These are phyloP conservation scores for Dissostichus mawsoni DNA, from an alignment of 2,113 vertebrate genomes.

Conservation along the genomic window DNA sequence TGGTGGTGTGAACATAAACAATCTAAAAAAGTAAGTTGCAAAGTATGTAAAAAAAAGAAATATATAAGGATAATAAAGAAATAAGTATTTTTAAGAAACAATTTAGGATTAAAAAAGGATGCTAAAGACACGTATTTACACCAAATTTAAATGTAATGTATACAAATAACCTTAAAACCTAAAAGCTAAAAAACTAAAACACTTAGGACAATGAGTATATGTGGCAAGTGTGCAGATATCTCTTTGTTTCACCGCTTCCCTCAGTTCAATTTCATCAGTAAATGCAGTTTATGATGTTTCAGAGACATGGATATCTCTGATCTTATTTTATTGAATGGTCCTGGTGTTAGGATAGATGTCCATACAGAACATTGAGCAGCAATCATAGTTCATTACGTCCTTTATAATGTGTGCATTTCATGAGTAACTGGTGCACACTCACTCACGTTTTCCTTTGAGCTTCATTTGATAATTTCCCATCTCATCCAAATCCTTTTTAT, in stretches of 20 bases:
- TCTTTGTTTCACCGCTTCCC: not conserved
- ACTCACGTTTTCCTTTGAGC: not conserved
- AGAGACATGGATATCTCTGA: constrained; percentile 1
- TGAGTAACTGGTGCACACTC: not conserved
- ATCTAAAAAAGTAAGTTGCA: too few relatives aligned
- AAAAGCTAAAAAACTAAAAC: too few relatives aligned
- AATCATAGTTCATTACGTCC: not conserved
- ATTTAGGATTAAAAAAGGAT: too few relatives aligned
- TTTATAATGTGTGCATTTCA: not conserved
- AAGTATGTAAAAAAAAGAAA: too few relatives aligned
- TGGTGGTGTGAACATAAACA: too few relatives aligned
- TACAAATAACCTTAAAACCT: too few relatives aligned
- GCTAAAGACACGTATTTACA: too few relatives aligned
- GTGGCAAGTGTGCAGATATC: not conserved
- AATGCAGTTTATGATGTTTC: not conserved
- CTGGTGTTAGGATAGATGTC: not conserved
- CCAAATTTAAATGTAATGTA: too few relatives aligned
- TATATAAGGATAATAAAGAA: too few relatives aligned
- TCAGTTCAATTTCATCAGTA: not conserved
- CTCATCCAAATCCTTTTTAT: not conserved
- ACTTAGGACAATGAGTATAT: too few relatives aligned
- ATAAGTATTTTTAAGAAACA: too few relatives aligned
- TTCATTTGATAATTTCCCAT: not conserved
- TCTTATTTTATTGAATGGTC: constrained; percentile 17
- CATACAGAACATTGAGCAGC: constrained; percentile 2